Base-by-base conservation (phyloP, 2,113 vertebrate species). In the Perca flavescens region DNA sequence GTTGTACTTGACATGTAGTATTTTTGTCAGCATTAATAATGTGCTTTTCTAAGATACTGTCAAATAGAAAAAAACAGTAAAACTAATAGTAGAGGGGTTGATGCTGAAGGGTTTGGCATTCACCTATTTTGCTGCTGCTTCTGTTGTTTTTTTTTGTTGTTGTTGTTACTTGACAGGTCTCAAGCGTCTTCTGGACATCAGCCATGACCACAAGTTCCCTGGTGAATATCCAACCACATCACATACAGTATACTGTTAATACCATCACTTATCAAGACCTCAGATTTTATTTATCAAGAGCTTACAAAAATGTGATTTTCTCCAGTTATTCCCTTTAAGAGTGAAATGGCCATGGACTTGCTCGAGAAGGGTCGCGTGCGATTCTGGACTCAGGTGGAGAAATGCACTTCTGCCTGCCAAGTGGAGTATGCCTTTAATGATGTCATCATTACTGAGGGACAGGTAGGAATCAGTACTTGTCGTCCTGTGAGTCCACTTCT, bases 291-390 rank as follows among this genome's bases (percentile, higher is more conserved):
- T 63, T 22, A 31, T 46, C 7, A 63, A 40, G 10, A 43, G 5
- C 36, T 62, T 43, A 58, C 5, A 47, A 54, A 50, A 21, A 13
- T 80, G 10, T 82, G 46, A 19, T 56, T 71, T 43, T 70, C 76
- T 80, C 3, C 84, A 99, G 98, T 95, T 93, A 92, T 99, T 84
- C 97, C 98, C 73, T 95, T 98, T 82, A 96, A 92, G 78, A 96
- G 94, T 25, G 96, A 97, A 85, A 91, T 99, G 95, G 95, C 97
- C 79, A 97, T 99, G 91, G 97, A 99, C 90, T 95, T 99, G 85
- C 92, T 98, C 73, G 98, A 99, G 89, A 99, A 99, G 89, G 98
- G 98, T 74, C 94, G 97, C 65, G 97, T 99, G 82, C 96, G 97
- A 71, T 97, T 99, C 93, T 99, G 98, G 98, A 92, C 98, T 87